Evolutionary conservation across 2,888 invertebrate species (phyloP).

Genomic region (Yponomeuta evonymella): DNA sequence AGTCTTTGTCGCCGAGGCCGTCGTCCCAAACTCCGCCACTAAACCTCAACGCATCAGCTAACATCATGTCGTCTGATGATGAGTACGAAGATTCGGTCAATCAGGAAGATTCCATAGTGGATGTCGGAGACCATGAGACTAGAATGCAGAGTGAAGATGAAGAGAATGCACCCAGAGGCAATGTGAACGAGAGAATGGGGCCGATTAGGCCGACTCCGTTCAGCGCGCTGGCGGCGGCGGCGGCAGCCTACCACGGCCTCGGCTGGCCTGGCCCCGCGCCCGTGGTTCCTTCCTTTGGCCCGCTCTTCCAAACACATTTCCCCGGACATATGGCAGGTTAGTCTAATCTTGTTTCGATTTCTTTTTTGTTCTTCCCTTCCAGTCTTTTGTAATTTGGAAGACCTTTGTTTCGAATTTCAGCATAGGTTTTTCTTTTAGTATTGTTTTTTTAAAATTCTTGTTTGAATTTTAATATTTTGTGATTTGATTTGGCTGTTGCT

Average conservation of each 20-base stretch:
- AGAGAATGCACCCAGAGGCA: constrained; percentile 44
- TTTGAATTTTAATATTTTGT: no score
- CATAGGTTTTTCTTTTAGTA: neutral
- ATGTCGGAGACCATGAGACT: constrained; percentile 85
- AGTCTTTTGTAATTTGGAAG: neutral
- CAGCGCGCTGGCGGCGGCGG: constrained; percentile 83
- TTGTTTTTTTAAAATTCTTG: no score
- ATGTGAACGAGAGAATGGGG: constrained; percentile 62
- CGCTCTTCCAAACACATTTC: constrained; percentile 82
- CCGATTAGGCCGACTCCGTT: constrained; percentile 87
- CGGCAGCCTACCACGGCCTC: constrained; percentile 80
- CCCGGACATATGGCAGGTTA: constrained; percentile 66
- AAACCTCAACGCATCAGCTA: constrained; percentile 66
- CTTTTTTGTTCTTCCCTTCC: neutral
- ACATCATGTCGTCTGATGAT: constrained; percentile 75
- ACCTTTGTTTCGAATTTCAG: neutral
- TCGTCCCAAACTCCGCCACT: constrained; percentile 66
- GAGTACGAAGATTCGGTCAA: constrained; percentile 83
- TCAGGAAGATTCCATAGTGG: constrained; percentile 82
- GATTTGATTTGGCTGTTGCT: no score
- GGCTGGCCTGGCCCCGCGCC: constrained; percentile 74
- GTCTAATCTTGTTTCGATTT: neutral
- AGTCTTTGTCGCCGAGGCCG: constrained; percentile 54
- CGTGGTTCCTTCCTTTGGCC: constrained; percentile 78
- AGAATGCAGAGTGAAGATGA: constrained; percentile 70